These are phyloP conservation scores for Epinotia bilunana DNA, from an alignment of 2,888 invertebrate genomes.

Conservation along the genomic window DNA sequence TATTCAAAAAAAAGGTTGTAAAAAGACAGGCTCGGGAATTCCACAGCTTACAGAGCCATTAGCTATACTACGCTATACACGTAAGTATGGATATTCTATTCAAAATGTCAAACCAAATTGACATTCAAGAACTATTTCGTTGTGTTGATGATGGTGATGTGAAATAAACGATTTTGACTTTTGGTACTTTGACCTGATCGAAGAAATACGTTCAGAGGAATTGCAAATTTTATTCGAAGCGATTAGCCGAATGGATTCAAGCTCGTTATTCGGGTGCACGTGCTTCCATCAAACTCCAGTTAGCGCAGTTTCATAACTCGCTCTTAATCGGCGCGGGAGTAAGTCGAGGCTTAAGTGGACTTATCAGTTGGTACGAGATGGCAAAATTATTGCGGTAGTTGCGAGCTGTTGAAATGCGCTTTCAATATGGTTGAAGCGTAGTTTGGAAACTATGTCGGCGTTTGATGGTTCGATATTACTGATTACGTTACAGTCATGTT, in stretches of 20 bases:
- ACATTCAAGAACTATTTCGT: too few species aligned
- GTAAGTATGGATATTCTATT: too few species aligned
- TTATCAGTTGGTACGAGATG: constrained; percentile 42
- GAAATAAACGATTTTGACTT: not conserved
- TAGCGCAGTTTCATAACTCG: constrained; percentile 40
- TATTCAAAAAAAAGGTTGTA: too few species aligned
- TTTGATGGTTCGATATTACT: not conserved
- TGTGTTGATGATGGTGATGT: too few species aligned
- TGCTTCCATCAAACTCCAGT: constrained; percentile 36
- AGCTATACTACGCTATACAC: too few species aligned
- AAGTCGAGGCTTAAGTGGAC: constrained; percentile 35
- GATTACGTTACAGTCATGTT: not conserved
- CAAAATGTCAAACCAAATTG: not conserved
- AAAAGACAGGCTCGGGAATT: too few species aligned
- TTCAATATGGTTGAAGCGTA: constrained; percentile 23
- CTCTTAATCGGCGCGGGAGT: constrained; percentile 28
- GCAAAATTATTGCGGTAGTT: constrained; percentile 40
- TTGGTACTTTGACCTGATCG: not conserved
- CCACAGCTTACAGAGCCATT: too few species aligned
- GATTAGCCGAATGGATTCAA: constrained; percentile 13
- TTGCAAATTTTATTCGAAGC: constrained; percentile 24
- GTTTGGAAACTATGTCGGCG: constrained; percentile 5
- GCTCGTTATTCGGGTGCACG: constrained; percentile 1
- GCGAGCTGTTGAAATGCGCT: constrained; percentile 34
- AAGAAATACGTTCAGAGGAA: constrained; percentile 13